phyloP scores from a whole-genome alignment of 2,797 vertebrate genomes.

The Cryptoprocta ferox region DNA sequence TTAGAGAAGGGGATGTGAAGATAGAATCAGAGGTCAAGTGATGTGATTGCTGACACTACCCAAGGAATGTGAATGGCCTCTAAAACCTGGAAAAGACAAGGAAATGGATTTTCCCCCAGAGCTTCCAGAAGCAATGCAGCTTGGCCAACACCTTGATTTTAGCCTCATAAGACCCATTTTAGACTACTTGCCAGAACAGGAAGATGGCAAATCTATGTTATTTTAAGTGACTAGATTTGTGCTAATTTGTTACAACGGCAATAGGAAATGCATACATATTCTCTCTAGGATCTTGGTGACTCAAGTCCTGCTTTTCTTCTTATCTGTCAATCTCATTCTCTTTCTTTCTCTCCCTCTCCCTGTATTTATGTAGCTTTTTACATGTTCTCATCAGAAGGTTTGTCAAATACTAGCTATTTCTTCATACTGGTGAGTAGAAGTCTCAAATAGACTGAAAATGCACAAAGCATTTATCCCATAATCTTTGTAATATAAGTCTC shows the following conservation, averaged over 20 bases:
- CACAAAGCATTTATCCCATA: neutral
- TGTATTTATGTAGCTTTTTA: neutral
- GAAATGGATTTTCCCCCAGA: neutral
- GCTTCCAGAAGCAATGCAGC: neutral
- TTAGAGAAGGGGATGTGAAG: neutral
- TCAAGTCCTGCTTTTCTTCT: neutral
- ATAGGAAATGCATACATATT: neutral
- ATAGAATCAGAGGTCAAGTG: neutral
- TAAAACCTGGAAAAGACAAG: neutral
- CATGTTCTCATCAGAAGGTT: neutral
- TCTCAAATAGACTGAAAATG: neutral
- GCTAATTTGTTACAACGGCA: neutral
- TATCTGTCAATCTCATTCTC: rapidly evolving
- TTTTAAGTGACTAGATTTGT: neutral
- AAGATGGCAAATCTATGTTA: neutral
- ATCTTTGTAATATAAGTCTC: neutral
- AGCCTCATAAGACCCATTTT: neutral
- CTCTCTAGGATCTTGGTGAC: neutral
- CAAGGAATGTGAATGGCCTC: neutral
- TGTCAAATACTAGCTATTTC: neutral
- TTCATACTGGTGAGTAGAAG: neutral
- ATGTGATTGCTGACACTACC: neutral
- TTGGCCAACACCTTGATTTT: neutral
- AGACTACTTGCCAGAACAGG: neutral
- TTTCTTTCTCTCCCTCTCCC: neutral